These are phyloP conservation scores for Alligator mississippiensis DNA, from an alignment of 2,113 vertebrate genomes.

Conservation along the genomic window DNA sequence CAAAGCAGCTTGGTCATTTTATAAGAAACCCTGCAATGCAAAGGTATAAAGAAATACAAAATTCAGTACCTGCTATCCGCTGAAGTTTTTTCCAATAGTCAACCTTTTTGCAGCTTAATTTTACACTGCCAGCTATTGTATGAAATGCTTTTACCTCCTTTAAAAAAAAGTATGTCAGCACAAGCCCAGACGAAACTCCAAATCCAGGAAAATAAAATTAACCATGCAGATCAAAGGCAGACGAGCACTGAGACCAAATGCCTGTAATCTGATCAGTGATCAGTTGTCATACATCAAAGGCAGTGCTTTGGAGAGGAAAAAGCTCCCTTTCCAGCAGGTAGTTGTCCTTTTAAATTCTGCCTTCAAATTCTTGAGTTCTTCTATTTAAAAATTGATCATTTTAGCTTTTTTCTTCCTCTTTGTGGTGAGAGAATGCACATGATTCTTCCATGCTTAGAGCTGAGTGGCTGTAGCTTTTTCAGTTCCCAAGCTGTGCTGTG, in stretches of 20 bases:
- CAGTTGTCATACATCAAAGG: slow-evolving; percentile 89
- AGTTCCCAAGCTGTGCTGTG: slow-evolving; percentile 77
- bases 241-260: slow-evolving; percentile 82
- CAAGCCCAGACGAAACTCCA: slow-evolving; percentile 82
- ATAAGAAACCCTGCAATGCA: slow-evolving; percentile 7
- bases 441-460: slow-evolving; percentile 42
- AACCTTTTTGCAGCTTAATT: slow-evolving; percentile 61
- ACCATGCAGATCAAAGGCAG: slow-evolving; percentile 90
- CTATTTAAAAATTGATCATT: slow-evolving; percentile 65
- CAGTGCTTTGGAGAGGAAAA: slow-evolving; percentile 63
- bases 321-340: slow-evolving; percentile 75
- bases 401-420: not conserved
- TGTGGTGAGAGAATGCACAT: slow-evolving; percentile 25
- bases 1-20: not conserved
- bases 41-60: slow-evolving; percentile 27
- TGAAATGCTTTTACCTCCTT: slow-evolving; percentile 70
- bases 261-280: slow-evolving; percentile 92
- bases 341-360: slow-evolving; percentile 44
- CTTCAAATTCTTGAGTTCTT: slow-evolving; percentile 49
- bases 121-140: slow-evolving; percentile 66
- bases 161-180: slow-evolving; percentile 75
- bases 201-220: slow-evolving; percentile 85
- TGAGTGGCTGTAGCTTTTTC: slow-evolving; percentile 70
- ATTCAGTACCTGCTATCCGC: slow-evolving; percentile 73
- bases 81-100: slow-evolving; percentile 61